Percentiles rank a stretch among this genome's conserved stretches.
Conservation (phyloP, 2,797 vertebrate genomes). For the Florisuga fusca region DNA sequence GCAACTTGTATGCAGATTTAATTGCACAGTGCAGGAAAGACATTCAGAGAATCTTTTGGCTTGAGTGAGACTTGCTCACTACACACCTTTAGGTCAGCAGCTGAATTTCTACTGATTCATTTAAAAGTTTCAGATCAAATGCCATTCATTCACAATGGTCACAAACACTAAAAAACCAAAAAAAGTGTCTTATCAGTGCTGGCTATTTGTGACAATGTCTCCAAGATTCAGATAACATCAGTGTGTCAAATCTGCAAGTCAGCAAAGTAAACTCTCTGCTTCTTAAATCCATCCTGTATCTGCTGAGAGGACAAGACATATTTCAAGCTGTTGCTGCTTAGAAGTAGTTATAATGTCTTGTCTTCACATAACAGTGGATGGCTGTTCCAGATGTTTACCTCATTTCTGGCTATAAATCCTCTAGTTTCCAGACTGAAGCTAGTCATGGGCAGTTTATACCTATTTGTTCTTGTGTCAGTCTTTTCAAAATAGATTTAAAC, state of each 20-base stretch:
- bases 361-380: neutral
- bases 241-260: constrained; percentile 1
- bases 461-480: constrained; percentile 49
- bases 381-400: constrained; percentile 32
- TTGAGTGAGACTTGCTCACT: neutral
- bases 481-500: constrained; percentile 50
- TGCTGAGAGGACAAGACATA: neutral
- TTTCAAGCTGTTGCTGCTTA: constrained; percentile 21
- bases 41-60: neutral
- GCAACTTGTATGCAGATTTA: constrained; percentile 37
- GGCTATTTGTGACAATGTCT: neutral
- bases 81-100: constrained; percentile 10
- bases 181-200: constrained; percentile 13
- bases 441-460: neutral
- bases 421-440: constrained; percentile 1
- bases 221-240: neutral
- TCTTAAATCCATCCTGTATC: neutral
- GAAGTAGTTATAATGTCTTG: constrained; percentile 20
- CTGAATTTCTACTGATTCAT: constrained; percentile 29
- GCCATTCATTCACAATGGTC: neutral
- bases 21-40: constrained; percentile 3
- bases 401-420: constrained; percentile 45
- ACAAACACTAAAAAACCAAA: constrained; percentile 14
- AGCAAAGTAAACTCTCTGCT: neutral
- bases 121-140: constrained; percentile 31